A percentile compares a stretch with the other conserved stretches of the same genome.
Conservation (phyloP, 2,888 invertebrate genomes). For the Cryptophagus acutangulus region DNA sequence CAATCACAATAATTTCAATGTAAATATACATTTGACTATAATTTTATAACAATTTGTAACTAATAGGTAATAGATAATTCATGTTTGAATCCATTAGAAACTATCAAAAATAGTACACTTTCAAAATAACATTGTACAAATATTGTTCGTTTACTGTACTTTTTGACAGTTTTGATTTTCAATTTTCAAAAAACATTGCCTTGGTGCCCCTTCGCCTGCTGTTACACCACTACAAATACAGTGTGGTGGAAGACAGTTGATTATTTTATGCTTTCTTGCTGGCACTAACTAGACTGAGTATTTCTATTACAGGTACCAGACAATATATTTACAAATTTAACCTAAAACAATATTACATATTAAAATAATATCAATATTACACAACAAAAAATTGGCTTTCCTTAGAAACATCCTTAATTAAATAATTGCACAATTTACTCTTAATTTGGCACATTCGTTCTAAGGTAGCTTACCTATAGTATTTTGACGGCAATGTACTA, state of each 20-base stretch:
- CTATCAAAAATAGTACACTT: too few relatives aligned
- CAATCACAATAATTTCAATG: constrained; percentile 36
- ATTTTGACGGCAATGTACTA: too few relatives aligned
- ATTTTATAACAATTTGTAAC: constrained; percentile 36
- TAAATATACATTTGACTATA: constrained; percentile 31
- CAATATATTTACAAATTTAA: constrained; percentile 37
- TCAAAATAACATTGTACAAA: too few relatives aligned
- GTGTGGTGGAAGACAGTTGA: constrained; percentile 48
- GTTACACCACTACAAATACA: constrained; percentile 37
- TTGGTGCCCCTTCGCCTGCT: constrained; percentile 45
- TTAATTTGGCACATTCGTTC: too few relatives aligned
- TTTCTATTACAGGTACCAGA: constrained; percentile 48
- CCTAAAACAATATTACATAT: background rate
- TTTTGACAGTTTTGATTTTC: too few relatives aligned
- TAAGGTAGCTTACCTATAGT: too few relatives aligned
- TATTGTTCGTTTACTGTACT: too few relatives aligned
- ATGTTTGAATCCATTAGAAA: background rate
- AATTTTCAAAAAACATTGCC: constrained; percentile 39
- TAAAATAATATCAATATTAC: background rate
- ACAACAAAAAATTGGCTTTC: too few relatives aligned
- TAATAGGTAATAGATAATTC: constrained; percentile 20
- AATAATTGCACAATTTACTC: too few relatives aligned
- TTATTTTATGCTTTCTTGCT: constrained; percentile 46
- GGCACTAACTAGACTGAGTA: constrained; percentile 45
- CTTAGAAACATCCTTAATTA: too few relatives aligned